Base-by-base conservation (phyloP, 1,140 invertebrate genomes). In the Zaprionus gabonicus region DNA sequence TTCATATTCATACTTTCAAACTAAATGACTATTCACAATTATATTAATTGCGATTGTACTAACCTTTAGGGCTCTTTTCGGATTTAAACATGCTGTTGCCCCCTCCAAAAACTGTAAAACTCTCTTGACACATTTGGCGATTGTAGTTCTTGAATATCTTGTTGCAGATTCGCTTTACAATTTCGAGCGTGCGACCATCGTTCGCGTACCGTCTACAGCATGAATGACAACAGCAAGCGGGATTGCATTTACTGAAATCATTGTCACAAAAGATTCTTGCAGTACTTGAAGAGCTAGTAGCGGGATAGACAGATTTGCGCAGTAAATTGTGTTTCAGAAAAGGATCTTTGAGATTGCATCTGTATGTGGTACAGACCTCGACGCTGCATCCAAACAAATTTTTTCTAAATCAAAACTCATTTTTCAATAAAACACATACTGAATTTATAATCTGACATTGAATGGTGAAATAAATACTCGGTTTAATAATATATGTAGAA, bases 131-230 rank as follows among this genome's bases (percentile, higher is more conserved):
- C 15, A 66, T 79, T 49, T 74, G 46, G 1, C 85, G 76, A 17
- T 75, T 80, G 34, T 73, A 84, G 7, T 36, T 79, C 17, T 80
- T 84, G 5, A 88, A 66, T 55, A 90, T 82, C 27, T 90, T 90
- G 58, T 81, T 73, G 34, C 85, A 90, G 15, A 90, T 74, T 34
- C 85, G 59, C 17, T 84, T 90, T 6, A 90, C 59, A 25, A 85
- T 67, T 5, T 69, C 64, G 58, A 82, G 84, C 0, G 79, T 78
- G 23, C 77, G 76, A 28, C 76, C 53, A 55, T 66, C 82, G 1
- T 82, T 31, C 23, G 57, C 28, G 1, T 51, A 53, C 13, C 55
- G 20, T 17, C 27, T 44, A 51, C 80, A 81, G 41, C 79, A 76
- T 7, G 64, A 55, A 17, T 56, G 36, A 31, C 65, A 79, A 25